phyloP scores from a whole-genome alignment of 2,113 vertebrate genomes.

The Cercopithecus mona region DNA sequence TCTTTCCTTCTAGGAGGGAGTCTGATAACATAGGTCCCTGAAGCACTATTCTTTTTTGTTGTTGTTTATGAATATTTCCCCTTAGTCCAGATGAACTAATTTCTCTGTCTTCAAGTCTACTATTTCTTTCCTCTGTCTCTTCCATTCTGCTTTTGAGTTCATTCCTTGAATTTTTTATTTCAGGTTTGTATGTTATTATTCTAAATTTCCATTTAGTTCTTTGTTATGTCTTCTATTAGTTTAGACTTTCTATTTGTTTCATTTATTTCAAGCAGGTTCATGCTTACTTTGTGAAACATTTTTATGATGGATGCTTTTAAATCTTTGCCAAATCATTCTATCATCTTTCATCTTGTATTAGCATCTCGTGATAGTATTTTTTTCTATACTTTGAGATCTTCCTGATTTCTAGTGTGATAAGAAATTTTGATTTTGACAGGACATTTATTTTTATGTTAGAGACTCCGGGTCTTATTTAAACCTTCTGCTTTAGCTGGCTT shows the following conservation, averaged over 20 bases:
- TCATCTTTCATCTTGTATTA: neutral
- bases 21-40: neutral
- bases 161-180: neutral
- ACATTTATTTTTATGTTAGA: neutral
- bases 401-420: neutral
- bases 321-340: neutral
- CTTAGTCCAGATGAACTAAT: neutral
- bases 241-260: neutral
- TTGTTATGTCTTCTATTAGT: neutral
- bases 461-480: neutral
- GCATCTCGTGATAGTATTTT: neutral
- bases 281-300: neutral
- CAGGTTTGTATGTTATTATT: neutral
- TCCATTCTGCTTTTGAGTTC: neutral
- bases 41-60: neutral
- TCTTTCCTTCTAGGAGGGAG: neutral
- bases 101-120: neutral
- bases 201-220: neutral
- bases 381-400: neutral
- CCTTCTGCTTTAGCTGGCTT: neutral
- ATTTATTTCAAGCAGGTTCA: neutral
- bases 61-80: neutral
- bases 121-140: neutral
- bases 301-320: neutral
- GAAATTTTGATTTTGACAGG: neutral